These are phyloP conservation scores for Halcyon malimbica DNA, from an alignment of 2,113 vertebrate species.

Conservation along the genomic window DNA sequence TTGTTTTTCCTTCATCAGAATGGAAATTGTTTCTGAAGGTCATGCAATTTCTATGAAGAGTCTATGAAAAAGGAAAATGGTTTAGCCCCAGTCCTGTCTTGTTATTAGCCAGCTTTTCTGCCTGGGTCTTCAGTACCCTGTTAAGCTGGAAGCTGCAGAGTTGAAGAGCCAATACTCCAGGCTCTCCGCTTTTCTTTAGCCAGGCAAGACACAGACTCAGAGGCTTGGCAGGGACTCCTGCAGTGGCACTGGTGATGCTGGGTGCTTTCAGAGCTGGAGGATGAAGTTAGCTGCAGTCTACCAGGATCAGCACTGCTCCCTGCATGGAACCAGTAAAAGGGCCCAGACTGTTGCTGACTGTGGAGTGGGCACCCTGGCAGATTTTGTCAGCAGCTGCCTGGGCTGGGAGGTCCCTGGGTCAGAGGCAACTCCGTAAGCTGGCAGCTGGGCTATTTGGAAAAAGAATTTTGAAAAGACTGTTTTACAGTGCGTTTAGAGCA, in stretches of 20 bases:
- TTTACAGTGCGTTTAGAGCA: neutral
- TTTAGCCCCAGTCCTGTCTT: neutral
- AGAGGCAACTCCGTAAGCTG: rapidly evolving
- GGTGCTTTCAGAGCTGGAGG: neutral
- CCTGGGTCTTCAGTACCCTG: neutral
- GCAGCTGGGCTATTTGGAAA: neutral
- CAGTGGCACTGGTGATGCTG: neutral
- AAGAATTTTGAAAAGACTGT: neutral
- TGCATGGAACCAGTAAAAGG: neutral
- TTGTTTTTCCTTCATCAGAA: neutral
- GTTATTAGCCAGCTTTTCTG: neutral
- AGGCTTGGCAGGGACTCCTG: neutral
- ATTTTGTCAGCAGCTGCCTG: neutral
- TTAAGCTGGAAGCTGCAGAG: neutral
- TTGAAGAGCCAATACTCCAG: neutral
- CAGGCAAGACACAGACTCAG: neutral
- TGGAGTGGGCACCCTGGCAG: too few species aligned
- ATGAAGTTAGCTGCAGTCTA: neutral
- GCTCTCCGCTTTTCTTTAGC: neutral
- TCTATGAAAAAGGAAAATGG: neutral
- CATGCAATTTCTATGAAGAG: neutral
- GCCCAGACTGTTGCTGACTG: too few species aligned
- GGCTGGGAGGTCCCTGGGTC: neutral
- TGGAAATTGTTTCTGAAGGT: neutral
- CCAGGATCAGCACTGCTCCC: neutral